These are phyloP conservation scores for Leptinotarsa juncta DNA, from an alignment of 2,888 invertebrate species.

Conservation along the genomic window DNA sequence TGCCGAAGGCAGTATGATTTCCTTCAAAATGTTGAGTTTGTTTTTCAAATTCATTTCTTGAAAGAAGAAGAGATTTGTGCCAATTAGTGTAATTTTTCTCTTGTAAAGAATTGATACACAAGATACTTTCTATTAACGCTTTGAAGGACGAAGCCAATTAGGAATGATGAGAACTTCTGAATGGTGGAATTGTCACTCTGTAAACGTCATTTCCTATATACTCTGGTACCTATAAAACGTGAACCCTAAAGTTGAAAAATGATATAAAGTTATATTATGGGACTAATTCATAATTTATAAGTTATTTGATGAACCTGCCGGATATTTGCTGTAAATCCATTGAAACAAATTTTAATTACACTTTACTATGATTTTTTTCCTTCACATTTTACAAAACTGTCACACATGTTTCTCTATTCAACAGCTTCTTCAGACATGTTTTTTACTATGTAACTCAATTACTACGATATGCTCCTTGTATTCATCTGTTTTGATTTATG, in stretches of 20 bases:
- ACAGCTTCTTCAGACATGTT: no score
- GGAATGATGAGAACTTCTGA: neutral
- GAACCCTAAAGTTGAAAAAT: neutral
- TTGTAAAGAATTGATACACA: neutral
- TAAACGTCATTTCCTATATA: neutral
- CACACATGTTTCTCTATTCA: no score
- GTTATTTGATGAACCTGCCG: no score
- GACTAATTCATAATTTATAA: no score
- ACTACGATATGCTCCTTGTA: no score
- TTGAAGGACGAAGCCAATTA: neutral
- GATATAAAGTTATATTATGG: no score
- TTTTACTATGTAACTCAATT: no score
- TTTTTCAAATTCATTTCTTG: constrained; percentile 4
- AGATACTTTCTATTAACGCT: neutral
- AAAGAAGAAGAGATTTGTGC: constrained; percentile 1
- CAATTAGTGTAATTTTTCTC: constrained; percentile 15
- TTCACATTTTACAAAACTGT: no score
- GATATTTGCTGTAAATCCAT: no score
- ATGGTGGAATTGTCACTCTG: neutral
- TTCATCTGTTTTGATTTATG: no score
- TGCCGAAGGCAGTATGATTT: constrained; percentile 1
- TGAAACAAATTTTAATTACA: no score
- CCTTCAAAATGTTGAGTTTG: constrained; percentile 1
- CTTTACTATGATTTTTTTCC: no score
- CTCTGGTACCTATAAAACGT: neutral